Percentiles rank a stretch among this genome's conserved stretches.
phyloP scores from a whole-genome alignment of 2,888 invertebrate genomes.

The Rhagonycha lutea region DNA sequence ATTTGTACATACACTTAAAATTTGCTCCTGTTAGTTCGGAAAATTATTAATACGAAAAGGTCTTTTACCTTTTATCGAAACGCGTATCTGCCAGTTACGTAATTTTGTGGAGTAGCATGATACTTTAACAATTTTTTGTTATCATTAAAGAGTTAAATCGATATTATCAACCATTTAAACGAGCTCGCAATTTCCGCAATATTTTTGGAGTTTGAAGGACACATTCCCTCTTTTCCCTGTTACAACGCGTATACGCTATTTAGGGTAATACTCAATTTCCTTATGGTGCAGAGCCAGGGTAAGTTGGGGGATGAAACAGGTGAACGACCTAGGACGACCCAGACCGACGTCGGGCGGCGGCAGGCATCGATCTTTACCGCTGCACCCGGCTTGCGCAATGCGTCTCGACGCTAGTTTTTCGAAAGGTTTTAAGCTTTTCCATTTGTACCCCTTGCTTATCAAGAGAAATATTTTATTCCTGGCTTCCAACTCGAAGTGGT shows the following conservation, averaged over 20 bases:
- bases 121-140: not conserved
- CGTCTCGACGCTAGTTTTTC: slow-evolving; percentile 33
- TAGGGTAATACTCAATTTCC: slow-evolving; percentile 32
- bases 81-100: not conserved
- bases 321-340: slow-evolving; percentile 54
- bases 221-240: slow-evolving; percentile 5
- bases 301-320: slow-evolving; percentile 46
- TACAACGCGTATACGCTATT: slow-evolving; percentile 27
- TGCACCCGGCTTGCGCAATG: slow-evolving; percentile 50
- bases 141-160: slow-evolving; percentile 12
- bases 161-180: slow-evolving; percentile 9
- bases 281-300: slow-evolving; percentile 30
- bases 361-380: slow-evolving; percentile 47
- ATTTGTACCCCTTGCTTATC: slow-evolving; percentile 22
- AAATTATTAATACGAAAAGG: not conserved
- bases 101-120: not conserved
- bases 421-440: slow-evolving; percentile 32
- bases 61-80: not conserved
- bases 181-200: slow-evolving; percentile 17
- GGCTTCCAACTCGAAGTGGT: not conserved
- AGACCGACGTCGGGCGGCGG: slow-evolving; percentile 52
- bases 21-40: not conserved
- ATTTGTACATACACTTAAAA: not conserved
- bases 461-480: not conserved
- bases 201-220: slow-evolving; percentile 18